These are phyloP conservation scores for Rhinolophus sinicus DNA, from an alignment of 2,113 vertebrate genomes.

Conservation along the genomic window DNA sequence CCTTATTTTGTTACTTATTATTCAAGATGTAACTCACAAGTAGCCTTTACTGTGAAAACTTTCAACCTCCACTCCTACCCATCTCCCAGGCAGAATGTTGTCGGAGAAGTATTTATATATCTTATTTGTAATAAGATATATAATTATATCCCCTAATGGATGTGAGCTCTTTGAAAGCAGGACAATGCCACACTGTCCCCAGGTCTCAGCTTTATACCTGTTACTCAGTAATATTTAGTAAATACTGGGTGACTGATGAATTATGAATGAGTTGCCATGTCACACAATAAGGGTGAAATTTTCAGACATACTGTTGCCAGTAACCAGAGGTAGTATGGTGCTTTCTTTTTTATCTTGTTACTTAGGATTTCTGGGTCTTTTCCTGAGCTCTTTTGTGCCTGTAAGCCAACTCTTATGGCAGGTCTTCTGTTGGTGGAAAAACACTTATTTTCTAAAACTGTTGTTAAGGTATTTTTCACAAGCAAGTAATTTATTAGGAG, in stretches of 20 bases:
- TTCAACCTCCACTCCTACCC: background rate
- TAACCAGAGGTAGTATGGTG: background rate
- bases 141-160: background rate
- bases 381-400: background rate
- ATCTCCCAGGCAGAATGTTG: background rate
- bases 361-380: constrained; percentile 28
- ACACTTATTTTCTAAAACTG: constrained; percentile 38
- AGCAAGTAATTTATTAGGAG: background rate
- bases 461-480: constrained; percentile 6
- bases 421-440: background rate
- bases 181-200: background rate
- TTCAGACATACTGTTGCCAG: background rate
- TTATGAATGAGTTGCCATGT: background rate
- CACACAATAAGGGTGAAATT: background rate
- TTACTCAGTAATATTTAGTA: background rate
- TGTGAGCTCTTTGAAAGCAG: background rate
- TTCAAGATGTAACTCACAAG: background rate
- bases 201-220: background rate
- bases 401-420: background rate
- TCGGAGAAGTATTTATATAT: background rate
- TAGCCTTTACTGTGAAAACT: background rate
- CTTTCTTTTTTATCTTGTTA: background rate
- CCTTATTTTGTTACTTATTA: background rate
- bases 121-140: background rate
- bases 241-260: background rate